Base-by-base conservation (phyloP, 2,797 vertebrate species). In the Sphaeramia orbicularis region DNA sequence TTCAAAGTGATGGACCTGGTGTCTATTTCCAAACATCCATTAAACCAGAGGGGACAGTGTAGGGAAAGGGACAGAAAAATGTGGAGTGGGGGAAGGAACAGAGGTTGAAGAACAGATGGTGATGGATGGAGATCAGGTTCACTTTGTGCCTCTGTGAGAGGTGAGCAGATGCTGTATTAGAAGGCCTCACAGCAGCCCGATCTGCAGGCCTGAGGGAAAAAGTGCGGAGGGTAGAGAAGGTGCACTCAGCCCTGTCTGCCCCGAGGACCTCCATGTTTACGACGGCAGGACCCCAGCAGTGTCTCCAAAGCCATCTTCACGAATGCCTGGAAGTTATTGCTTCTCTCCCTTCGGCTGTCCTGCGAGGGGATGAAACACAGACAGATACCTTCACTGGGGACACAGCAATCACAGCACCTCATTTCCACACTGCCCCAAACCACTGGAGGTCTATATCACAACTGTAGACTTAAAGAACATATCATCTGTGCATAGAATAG, bases 281-380 rank as follows among this genome's bases (percentile, higher is more conserved):
- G 92, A 59, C 85, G 91, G 69, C 93, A 94, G 73, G 94, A 94
- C 62, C 94, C 93, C 83, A 95, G 89, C 70, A 95, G 81, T 18
- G 92, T 95, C 87, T 95, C 93, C 90, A 95, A 85, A 73, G 93
- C 94, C 92, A 94, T 93, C 85, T 94, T 94, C 76, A 95, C 91
- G 49, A 94, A 94, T 0, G 91, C 91, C 87, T 94, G 93, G 90
- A 95, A 95, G 80, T 94, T 94, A 95, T 69, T 94, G 94, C 92
- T 95, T 95, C 95, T 94, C 94, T 94, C 91, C 92, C 93, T 94
- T 94, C 90, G 87, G 94, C 93, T 95, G 93, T 95, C 94, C 95
- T 95, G 92, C 75, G n/a, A 82, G 72, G 80, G 80, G 72, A 73
- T 12, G 56, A 59, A 61, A 85, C 80, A 87, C 58, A 87, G 79